These are phyloP conservation scores for Myrmophylax atrothorax DNA, from an alignment of 2,113 vertebrate genomes.

Conservation along the genomic window DNA sequence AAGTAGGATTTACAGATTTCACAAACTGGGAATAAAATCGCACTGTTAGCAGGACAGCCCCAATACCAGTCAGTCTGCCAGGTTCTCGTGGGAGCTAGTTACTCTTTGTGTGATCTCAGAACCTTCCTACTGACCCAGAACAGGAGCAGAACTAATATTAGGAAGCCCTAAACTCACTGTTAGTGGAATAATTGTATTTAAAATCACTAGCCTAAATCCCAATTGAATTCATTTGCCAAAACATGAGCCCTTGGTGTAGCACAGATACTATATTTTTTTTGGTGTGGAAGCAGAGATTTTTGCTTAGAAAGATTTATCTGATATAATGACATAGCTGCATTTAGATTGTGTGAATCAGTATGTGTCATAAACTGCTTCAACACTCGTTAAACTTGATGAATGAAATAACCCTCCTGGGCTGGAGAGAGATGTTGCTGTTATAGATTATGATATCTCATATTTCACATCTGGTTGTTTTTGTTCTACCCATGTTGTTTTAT, in stretches of 20 bases:
- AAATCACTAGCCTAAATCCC: background rate
- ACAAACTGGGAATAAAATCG: background rate
- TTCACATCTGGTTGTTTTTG: conserved; percentile 37
- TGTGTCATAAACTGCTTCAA: conserved; percentile 53
- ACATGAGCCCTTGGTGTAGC: background rate
- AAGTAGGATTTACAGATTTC: background rate
- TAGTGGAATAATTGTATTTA: background rate
- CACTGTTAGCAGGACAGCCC: background rate
- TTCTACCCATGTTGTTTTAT: conserved; percentile 6
- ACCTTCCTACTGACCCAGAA: background rate
- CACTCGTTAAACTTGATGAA: conserved; percentile 53
- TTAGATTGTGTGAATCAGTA: conserved; percentile 41
- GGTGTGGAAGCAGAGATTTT: background rate
- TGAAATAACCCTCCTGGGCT: conserved; percentile 57
- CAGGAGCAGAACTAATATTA: background rate
- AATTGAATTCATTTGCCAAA: background rate
- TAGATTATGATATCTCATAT: conserved; percentile 20
- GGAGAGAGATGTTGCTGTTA: conserved; percentile 21
- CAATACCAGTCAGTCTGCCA: background rate
- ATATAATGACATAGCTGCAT: conserved; percentile 40
- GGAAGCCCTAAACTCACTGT: background rate
- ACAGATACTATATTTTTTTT: background rate
- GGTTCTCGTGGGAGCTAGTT: background rate
- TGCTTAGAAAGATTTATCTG: conserved; percentile 41
- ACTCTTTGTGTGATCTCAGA: background rate